A percentile compares a stretch with the other conserved stretches of the same genome.
Conservation (phyloP, 2,888 invertebrate species). For the Scaptomyza cyrtandrae region DNA sequence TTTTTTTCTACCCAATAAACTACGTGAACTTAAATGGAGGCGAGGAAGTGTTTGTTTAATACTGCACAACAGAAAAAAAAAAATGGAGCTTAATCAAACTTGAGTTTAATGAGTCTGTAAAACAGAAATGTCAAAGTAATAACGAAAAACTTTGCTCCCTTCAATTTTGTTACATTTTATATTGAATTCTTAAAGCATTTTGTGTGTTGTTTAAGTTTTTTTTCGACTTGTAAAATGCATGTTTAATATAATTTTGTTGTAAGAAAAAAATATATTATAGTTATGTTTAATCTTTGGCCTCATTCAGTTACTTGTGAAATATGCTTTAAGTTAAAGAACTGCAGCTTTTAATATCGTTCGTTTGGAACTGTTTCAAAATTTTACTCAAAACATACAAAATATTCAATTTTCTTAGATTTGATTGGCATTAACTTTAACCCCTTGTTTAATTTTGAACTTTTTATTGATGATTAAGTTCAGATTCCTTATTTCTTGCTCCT, state of each 20-base stretch:
- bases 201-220: not conserved
- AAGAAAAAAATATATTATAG: not conserved
- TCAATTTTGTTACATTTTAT: too few species aligned
- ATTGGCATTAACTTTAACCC: too few species aligned
- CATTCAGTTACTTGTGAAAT: constrained; percentile 8
- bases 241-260: not conserved
- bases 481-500: too few species aligned
- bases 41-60: constrained; percentile 14
- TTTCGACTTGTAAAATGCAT: not conserved
- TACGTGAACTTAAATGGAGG: not conserved
- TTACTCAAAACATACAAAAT: not conserved
- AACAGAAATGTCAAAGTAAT: constrained; percentile 4
- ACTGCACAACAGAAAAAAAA: not conserved
- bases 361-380: not conserved
- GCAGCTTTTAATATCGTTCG: not conserved
- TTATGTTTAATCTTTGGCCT: constrained; percentile 3
- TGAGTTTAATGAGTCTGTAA: constrained; percentile 5
- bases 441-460: too few species aligned
- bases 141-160: not conserved
- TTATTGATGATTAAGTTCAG: too few species aligned
- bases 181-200: too few species aligned
- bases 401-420: not conserved
- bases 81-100: constrained; percentile 19
- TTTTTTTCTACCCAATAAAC: constrained; percentile 23
- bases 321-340: not conserved